Evolutionary conservation across 1,140 invertebrate genomes (phyloP).

Genomic region (Heterodera schachtii): DNA sequence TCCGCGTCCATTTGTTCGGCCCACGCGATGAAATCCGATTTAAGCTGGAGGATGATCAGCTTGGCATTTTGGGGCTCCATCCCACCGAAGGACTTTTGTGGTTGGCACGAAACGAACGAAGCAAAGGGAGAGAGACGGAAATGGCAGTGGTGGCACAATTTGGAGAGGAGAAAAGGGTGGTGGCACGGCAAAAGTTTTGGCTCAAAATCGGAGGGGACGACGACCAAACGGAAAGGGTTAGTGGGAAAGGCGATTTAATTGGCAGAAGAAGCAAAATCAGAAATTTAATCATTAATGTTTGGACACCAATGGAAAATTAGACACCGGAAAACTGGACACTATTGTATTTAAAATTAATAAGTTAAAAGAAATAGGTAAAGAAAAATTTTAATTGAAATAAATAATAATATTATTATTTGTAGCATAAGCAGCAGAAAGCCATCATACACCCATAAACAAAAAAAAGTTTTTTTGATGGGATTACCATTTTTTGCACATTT

Average conservation of each 20-base stretch:
- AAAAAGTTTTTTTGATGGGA: no score
- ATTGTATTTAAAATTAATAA: no score
- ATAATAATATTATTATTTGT: no score
- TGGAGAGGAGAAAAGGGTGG: not conserved
- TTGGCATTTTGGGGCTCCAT: not conserved
- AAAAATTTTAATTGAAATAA: no score
- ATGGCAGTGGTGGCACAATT: not conserved
- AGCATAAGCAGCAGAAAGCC: no score
- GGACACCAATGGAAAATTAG: no score
- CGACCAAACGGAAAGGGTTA: not conserved
- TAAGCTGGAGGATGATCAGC: not conserved
- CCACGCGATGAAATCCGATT: not conserved
- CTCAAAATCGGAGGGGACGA: not conserved
- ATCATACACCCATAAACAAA: no score
- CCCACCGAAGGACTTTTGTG: not conserved
- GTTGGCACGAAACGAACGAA: not conserved
- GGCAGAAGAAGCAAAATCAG: not conserved
- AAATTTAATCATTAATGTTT: not conserved
- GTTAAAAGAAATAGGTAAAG: no score
- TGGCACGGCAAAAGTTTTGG: not conserved
- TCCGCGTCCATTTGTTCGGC: not conserved
- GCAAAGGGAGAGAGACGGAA: not conserved
- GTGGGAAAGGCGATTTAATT: not conserved
- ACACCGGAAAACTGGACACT: no score
- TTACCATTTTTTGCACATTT: no score